Base-by-base conservation (phyloP, 92 coral and sea anemone species). In the Ricordea florida region DNA sequence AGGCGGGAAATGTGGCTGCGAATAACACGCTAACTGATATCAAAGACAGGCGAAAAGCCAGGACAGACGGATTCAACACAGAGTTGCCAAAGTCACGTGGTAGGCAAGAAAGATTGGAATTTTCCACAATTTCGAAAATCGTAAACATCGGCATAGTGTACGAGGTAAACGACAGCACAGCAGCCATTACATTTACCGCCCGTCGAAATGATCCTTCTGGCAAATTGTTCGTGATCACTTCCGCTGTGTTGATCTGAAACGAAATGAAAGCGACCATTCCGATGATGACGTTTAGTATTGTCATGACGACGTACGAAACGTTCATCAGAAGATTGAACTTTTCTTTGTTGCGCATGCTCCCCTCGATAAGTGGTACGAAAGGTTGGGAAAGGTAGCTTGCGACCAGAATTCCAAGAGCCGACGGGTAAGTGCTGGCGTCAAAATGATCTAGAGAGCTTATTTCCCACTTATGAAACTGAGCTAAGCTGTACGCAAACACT, bases 331-430 rank as follows among this genome's bases (percentile, higher is more conserved):
- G 49, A 61, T 86, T 72, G 48, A 93, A 93, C 45, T 88, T 90
- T 48, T 78, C 88, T 57, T 80, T 90, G 1, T 60, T 40, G 67
- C 88, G 86, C 98, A 93, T 90, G 87, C 97, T 87, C 26, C 96
- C 97, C 55, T 94, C 98, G 50, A 94, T 94, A 18, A 94, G 92
- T 3, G 98, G 86, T n/a, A 94, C 98, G 56, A 91, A 94, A 4
- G 98, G 98, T 34, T 94, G 98, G 6, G 98, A 94, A 29, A 94
- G 82, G 46, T 94, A 94, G 53, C 98, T 94, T 4, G 98, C 97
- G 36, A 94, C 91, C 69, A 94, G 85, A 50, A 92, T 87, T 56
- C 96, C 96, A 32, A 94, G 76, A 10, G 98, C 98, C 20, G 91
- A 82, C 16, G 98, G 98, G 45, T 76, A 94, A 16, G 90, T 94